Percentiles rank a stretch among this genome's conserved stretches.
phyloP scores from a whole-genome alignment of 2,888 invertebrate species.

The Tenthredo amoena region DNA sequence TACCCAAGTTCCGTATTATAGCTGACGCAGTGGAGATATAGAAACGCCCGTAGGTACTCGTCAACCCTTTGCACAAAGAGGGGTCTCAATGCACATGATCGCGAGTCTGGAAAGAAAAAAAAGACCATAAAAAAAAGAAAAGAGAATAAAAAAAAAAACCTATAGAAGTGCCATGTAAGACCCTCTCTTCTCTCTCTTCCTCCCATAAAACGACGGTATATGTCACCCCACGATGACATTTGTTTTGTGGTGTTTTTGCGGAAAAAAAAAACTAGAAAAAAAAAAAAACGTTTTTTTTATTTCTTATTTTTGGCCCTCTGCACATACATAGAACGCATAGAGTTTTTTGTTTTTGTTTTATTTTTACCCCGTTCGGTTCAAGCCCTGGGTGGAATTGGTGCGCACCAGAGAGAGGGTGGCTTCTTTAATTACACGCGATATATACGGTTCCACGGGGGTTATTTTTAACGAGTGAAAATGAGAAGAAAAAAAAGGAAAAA shows the following conservation, averaged over 20 bases:
- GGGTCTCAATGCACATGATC: slow-evolving; percentile 22
- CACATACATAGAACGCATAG: background rate
- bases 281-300: background rate
- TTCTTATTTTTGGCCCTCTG: background rate
- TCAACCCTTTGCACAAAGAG: slow-evolving; percentile 44
- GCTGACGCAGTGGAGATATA: slow-evolving; percentile 16
- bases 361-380: background rate
- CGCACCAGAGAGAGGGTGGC: slow-evolving; percentile 59
- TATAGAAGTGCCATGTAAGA: slow-evolving; percentile 18
- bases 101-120: slow-evolving; percentile 47
- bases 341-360: background rate
- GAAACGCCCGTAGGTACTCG: slow-evolving; percentile 3
- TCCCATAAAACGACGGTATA: background rate
- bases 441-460: background rate
- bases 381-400: slow-evolving; percentile 35
- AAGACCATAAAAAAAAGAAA: slow-evolving; percentile 53
- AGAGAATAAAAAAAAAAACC: background rate
- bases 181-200: background rate
- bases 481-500: background rate
- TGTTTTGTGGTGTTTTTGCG: slow-evolving; percentile 40
- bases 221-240: slow-evolving; percentile 52
- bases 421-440: slow-evolving; percentile 63
- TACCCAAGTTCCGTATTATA: background rate
- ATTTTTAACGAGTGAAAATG: slow-evolving; percentile 14
- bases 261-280: background rate